These are phyloP conservation scores for Nothoprocta pentlandii DNA, from an alignment of 2,113 vertebrate genomes.

Conservation along the genomic window DNA sequence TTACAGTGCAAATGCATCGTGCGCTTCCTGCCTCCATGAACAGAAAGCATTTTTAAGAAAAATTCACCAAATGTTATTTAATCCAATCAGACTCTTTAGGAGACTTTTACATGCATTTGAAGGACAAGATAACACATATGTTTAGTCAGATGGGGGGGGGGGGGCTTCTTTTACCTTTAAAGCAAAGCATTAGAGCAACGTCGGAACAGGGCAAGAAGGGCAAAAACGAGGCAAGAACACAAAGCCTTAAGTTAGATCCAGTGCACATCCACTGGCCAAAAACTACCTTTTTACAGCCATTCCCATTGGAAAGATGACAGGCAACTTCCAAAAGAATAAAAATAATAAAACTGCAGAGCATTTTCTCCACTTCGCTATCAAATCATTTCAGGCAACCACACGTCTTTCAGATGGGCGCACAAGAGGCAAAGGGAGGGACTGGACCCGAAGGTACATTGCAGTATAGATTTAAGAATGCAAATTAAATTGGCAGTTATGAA, in stretches of 20 bases:
- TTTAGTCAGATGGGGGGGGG: not conserved
- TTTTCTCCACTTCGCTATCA: not conserved
- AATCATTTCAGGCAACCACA: not conserved
- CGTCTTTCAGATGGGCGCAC: rapidly evolving
- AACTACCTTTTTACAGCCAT: not conserved
- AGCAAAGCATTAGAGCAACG: not conserved
- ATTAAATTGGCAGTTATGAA: not conserved
- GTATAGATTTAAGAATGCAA: rapidly evolving
- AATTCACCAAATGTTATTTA: not conserved
- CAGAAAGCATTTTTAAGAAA: not conserved
- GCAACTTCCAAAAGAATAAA: not conserved
- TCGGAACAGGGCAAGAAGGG: not conserved
- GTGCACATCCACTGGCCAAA: not conserved
- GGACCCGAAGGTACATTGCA: rapidly evolving
- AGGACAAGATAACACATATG: rapidly evolving
- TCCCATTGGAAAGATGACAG: rapidly evolving
- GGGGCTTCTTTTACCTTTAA: not conserved
- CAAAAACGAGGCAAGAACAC: not conserved
- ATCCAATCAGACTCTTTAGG: not conserved
- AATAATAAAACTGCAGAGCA: not conserved
- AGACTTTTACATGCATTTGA: not conserved
- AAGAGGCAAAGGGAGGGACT: not conserved
- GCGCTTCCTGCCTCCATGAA: not conserved
- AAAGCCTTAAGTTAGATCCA: rapidly evolving
- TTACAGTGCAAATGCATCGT: rapidly evolving